A percentile compares a stretch with the other conserved stretches of the same genome.
Evolutionary conservation across 2,888 invertebrate genomes (phyloP).

Genomic region (Brassicogethes aeneus): DNA sequence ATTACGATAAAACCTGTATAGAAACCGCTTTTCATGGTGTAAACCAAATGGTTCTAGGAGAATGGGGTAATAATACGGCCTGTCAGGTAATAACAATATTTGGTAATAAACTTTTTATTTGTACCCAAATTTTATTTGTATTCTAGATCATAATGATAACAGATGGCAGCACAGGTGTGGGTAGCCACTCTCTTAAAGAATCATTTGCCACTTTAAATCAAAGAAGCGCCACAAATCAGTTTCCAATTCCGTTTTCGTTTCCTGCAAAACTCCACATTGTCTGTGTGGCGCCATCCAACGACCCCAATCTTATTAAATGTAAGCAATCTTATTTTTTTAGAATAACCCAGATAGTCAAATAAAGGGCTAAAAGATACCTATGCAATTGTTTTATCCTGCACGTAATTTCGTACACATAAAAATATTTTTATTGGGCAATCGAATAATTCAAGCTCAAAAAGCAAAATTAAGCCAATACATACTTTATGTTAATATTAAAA

Average conservation of each 20-base stretch:
- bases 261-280: constrained; percentile 71
- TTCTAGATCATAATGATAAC: constrained; percentile 64
- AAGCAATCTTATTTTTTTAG: constrained; percentile 14
- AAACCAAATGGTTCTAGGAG: constrained; percentile 67
- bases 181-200: constrained; percentile 53
- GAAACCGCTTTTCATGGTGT: constrained; percentile 72
- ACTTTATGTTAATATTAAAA: neutral
- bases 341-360: no score
- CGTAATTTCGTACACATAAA: no score
- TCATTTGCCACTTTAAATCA: constrained; percentile 45
- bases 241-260: constrained; percentile 71
- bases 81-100: constrained; percentile 59
- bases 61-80: constrained; percentile 84
- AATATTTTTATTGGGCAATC: no score
- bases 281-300: constrained; percentile 59
- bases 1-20: constrained; percentile 80
- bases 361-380: no score
- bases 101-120: no score
- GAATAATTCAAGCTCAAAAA: no score
- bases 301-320: constrained; percentile 45
- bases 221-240: constrained; percentile 41
- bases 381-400: no score
- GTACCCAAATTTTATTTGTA: no score
- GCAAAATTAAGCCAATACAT: no score
- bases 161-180: constrained; percentile 65